A percentile compares a stretch with the other conserved stretches of the same genome.
Conservation (phyloP, 2,113 vertebrate species). For the Stegostoma tigrinum region DNA sequence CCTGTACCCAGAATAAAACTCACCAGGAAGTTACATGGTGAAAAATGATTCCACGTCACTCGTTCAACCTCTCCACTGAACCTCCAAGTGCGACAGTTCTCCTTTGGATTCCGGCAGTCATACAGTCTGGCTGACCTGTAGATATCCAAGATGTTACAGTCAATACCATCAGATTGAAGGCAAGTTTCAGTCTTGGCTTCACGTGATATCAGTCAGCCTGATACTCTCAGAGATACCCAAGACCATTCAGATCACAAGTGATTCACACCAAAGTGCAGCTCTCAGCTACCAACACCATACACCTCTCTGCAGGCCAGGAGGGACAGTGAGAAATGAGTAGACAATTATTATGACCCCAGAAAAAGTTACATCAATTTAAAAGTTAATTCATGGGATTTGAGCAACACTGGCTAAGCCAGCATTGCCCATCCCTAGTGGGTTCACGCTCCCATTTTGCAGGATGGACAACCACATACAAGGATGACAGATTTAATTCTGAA, state of each 20-base stretch:
- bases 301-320: neutral
- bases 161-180: neutral
- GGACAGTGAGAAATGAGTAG: neutral
- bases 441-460: too few species aligned
- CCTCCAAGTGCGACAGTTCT: slow-evolving; percentile 73
- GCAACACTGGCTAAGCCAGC: too few species aligned
- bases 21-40: slow-evolving; percentile 87
- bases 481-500: too few species aligned
- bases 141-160: neutral
- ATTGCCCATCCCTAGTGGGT: too few species aligned
- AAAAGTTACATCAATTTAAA: neutral
- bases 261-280: neutral
- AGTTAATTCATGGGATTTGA: too few species aligned
- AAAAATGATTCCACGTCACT: slow-evolving; percentile 87
- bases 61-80: slow-evolving; percentile 94
- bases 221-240: neutral
- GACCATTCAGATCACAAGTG: neutral
- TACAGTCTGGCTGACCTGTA: slow-evolving; percentile 77
- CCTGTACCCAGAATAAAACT: slow-evolving; percentile 35
- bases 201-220: neutral
- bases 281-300: neutral
- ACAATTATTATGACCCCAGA: neutral
- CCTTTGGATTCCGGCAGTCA: slow-evolving; percentile 82
- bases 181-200: neutral
- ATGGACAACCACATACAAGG: too few species aligned